These are phyloP conservation scores for Diacarnus erythraeanus DNA, from an alignment of 37 sponge, comb jelly and placozoan species.

Conservation along the genomic window DNA sequence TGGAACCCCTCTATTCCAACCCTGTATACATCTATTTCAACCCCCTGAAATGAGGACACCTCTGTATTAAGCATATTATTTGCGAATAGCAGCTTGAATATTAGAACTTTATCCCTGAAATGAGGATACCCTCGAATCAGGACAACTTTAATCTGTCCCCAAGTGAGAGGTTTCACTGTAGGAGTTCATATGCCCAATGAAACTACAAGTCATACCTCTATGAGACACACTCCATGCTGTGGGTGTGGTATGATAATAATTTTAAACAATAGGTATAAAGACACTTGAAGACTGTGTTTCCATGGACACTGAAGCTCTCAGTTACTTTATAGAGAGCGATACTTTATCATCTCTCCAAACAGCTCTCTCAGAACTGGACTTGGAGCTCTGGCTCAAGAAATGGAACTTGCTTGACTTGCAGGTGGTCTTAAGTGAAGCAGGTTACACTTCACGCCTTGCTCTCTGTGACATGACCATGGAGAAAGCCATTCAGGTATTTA, in stretches of 20 bases:
- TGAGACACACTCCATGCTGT: background rate
- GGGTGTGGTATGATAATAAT: background rate
- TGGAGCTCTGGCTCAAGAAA: constrained; percentile 6
- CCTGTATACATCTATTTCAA: too few relatives aligned
- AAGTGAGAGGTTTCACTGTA: too few relatives aligned
- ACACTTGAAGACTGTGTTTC: constrained; percentile 1
- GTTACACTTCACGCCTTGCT: constrained; percentile 2
- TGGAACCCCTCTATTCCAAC: too few relatives aligned
- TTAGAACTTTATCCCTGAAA: too few relatives aligned
- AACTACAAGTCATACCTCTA: too few relatives aligned
- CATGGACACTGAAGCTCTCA: background rate
- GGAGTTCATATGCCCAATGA: too few relatives aligned
- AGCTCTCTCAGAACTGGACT: background rate
- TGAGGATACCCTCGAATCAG: too few relatives aligned
- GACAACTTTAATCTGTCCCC: too few relatives aligned
- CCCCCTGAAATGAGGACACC: too few relatives aligned
- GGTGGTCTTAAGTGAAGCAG: background rate
- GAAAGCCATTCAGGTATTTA: background rate
- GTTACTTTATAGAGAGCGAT: background rate
- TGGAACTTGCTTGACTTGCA: background rate
- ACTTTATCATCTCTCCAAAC: background rate
- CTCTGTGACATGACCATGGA: background rate
- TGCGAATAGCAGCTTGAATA: too few relatives aligned
- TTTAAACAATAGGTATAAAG: constrained; percentile 3
- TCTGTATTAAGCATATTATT: too few relatives aligned